Evolutionary conservation across 1,140 invertebrate species (phyloP).

Genomic region (Hermetia illucens): DNA sequence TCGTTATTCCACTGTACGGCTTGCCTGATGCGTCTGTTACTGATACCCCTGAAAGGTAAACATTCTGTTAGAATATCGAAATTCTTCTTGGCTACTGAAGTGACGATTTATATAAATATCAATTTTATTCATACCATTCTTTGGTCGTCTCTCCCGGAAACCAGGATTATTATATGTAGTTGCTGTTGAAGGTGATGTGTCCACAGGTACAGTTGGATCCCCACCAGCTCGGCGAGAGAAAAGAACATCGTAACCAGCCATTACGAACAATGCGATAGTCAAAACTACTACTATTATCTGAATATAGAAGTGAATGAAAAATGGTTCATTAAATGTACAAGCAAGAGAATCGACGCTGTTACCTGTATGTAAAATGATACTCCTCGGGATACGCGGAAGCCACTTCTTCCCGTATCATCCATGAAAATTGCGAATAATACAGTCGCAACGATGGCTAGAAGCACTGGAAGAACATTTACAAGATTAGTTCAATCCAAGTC

Average conservation of each 20-base stretch:
- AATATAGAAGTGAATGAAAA: constrained; percentile 21
- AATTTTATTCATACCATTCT: constrained; percentile 28
- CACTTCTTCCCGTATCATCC: constrained; percentile 52
- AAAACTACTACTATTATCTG: constrained; percentile 62
- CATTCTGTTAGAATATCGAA: too few relatives aligned
- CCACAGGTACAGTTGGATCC: constrained; percentile 54
- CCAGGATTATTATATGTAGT: constrained; percentile 72
- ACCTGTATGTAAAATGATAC: constrained; percentile 79
- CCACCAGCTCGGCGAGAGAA: constrained; percentile 53
- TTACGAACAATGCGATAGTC: constrained; percentile 57
- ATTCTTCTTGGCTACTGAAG: too few relatives aligned
- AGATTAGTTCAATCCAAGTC: too few relatives aligned
- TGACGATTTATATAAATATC: background rate
- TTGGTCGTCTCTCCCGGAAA: constrained; percentile 55
- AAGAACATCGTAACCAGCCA: constrained; percentile 59
- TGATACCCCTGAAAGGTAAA: constrained; percentile 50
- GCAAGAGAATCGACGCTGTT: constrained; percentile 13
- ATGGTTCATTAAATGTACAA: background rate
- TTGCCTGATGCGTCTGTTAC: constrained; percentile 72
- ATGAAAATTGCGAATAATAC: constrained; percentile 68
- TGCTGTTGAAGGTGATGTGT: constrained; percentile 38
- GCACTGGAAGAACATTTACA: constrained; percentile 40
- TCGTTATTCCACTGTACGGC: constrained; percentile 56
- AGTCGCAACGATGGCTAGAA: constrained; percentile 61
- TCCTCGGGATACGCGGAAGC: constrained; percentile 56